phyloP scores from a whole-genome alignment of 2,888 invertebrate species.

The Euproctis similis region DNA sequence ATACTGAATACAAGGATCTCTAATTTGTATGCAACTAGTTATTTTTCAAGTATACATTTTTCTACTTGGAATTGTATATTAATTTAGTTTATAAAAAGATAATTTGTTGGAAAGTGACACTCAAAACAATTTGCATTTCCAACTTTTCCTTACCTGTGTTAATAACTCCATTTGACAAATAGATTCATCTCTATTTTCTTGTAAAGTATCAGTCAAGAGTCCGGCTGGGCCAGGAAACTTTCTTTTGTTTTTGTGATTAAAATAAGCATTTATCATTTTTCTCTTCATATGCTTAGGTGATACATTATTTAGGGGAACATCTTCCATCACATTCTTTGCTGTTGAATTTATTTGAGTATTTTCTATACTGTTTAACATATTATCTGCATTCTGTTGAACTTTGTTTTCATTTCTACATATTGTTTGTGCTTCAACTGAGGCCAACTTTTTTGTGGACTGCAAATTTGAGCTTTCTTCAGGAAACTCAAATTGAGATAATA shows the following conservation, averaged over 20 bases:
- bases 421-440: too few relatives aligned
- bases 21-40: too few relatives aligned
- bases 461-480: constrained; percentile 26
- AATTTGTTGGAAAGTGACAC: neutral
- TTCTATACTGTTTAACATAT: too few relatives aligned
- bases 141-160: constrained; percentile 47
- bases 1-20: too few relatives aligned
- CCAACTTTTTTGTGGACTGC: too few relatives aligned
- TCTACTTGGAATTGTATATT: too few relatives aligned
- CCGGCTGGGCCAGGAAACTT: constrained; percentile 70
- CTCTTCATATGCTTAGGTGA: constrained; percentile 53
- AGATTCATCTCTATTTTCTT: constrained; percentile 47
- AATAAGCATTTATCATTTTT: constrained; percentile 57
- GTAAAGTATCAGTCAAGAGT: constrained; percentile 45
- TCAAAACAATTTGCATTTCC: neutral
- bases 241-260: constrained; percentile 57
- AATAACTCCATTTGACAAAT: constrained; percentile 55
- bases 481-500: constrained; percentile 60
- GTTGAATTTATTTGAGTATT: too few relatives aligned
- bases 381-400: too few relatives aligned
- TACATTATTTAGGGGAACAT: constrained; percentile 5
- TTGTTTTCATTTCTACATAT: too few relatives aligned
- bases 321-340: too few relatives aligned
- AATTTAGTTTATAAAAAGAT: neutral
- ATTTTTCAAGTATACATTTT: too few relatives aligned